Base-by-base conservation (phyloP, 2,888 invertebrate genomes). In the Suillia variegata region DNA sequence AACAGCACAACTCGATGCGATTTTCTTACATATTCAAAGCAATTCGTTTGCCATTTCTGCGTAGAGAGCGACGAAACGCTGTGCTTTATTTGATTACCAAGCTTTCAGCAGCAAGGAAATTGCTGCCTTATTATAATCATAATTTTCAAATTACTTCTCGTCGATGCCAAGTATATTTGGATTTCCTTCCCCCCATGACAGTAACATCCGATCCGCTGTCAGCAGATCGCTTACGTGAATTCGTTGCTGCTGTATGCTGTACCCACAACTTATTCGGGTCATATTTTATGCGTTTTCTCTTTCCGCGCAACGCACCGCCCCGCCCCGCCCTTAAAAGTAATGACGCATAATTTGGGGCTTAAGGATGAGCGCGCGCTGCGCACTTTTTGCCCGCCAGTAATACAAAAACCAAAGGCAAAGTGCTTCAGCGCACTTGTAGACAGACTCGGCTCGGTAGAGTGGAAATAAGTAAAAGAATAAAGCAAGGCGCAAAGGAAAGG, bases 281-380 rank as follows among this genome's bases (percentile, higher is more conserved):
- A 38, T n/a, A 38, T 13, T n/a, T 38, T 73, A 72, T 67, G 67
- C 59, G 63, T 64, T 73, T 66, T n/a, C n/a, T n/a, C n/a, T n/a
- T n/a, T n/a, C n/a, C n/a, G n/a, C n/a, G n/a, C n/a, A n/a, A n/a
- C n/a, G n/a, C n/a, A n/a, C n/a, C n/a, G n/a, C n/a, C n/a, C n/a
- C n/a, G n/a, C n/a, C n/a, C n/a, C n/a, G n/a, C 67, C 67, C 74
- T 74, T 74, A 74, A 75, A 72, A 71, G 68, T 75, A 75, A 75
- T 75, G 74, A 69, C 72, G 70, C 71, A 76, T 75, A 75, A 75
- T 75, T 75, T 76, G 72, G 65, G 69, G 74, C 70, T 71, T 70
- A 56, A 70, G 64, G 57, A 62, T 52, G 55, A 59, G 45, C 45
- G 45, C n/a, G 38, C n/a, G 38, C n/a, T 4, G 38, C 38, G 26